Percentiles rank a stretch among this genome's conserved stretches.
phyloP scores from a whole-genome alignment of 2,797 vertebrate genomes.

The Ispidina picta region DNA sequence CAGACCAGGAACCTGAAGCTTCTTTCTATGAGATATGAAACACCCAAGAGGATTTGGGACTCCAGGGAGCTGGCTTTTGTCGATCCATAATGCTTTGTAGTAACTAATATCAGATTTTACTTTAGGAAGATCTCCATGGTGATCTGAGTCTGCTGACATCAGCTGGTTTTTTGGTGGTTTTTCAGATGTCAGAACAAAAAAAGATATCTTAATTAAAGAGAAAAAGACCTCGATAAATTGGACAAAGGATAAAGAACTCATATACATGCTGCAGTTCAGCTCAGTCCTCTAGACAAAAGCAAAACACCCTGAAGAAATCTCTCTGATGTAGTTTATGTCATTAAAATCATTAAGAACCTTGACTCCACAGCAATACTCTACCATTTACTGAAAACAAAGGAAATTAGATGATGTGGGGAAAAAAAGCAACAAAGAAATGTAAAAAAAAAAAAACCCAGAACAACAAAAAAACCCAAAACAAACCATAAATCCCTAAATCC shows the following conservation, averaged over 20 bases:
- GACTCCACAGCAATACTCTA: neutral
- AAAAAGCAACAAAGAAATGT: neutral
- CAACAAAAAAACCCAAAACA: accelerated
- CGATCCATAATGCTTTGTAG: neutral
- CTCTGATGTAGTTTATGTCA: neutral
- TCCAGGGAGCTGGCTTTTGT: neutral
- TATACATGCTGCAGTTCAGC: neutral
- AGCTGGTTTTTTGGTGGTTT: neutral
- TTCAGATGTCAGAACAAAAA: neutral
- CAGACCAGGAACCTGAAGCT: neutral
- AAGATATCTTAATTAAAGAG: neutral
- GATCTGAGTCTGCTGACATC: conserved; percentile 50
- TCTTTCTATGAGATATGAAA: neutral
- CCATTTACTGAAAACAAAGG: neutral
- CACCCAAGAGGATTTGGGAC: neutral
- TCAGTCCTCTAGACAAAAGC: neutral
- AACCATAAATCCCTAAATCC: neutral
- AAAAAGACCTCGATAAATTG: neutral
- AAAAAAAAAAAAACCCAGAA: too few species aligned
- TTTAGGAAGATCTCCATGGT: conserved; percentile 59
- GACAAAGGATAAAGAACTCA: neutral
- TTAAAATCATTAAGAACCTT: neutral
- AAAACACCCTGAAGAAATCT: neutral
- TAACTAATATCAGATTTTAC: conserved; percentile 34
- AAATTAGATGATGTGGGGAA: neutral